A percentile compares a stretch with the other conserved stretches of the same genome.
These are phyloP conservation scores for Yponomeuta plumbellus DNA, from an alignment of 2,888 invertebrate genomes.

Conservation along the genomic window DNA sequence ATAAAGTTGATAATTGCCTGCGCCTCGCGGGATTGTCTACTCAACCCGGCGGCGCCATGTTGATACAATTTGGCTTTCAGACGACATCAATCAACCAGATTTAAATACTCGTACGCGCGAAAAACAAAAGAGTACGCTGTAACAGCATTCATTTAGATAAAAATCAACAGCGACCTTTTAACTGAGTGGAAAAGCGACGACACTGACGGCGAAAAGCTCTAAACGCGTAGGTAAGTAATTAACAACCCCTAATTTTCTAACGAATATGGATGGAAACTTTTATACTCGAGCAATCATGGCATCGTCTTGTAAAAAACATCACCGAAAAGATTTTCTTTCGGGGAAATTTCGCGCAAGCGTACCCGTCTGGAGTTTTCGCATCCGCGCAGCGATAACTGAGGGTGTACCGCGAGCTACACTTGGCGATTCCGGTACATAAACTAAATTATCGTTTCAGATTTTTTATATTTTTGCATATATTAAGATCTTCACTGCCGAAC, in stretches of 20 bases:
- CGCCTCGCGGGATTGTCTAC: background rate
- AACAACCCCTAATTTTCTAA: background rate
- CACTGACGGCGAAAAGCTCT: background rate
- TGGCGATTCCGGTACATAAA: no score
- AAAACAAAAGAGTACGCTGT: background rate
- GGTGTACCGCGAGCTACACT: no score
- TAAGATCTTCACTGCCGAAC: no score
- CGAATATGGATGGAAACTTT: background rate
- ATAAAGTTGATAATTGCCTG: slow-evolving; percentile 8
- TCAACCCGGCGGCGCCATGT: background rate
- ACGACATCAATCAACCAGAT: background rate
- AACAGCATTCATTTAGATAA: background rate
- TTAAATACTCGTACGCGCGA: background rate
- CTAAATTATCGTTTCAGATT: no score
- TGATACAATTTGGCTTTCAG: background rate
- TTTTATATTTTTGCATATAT: no score
- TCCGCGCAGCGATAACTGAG: background rate
- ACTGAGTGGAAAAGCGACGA: background rate
- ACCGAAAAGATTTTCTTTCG: background rate
- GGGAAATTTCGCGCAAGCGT: background rate
- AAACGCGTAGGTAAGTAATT: background rate
- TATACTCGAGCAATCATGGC: background rate
- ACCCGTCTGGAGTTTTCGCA: background rate
- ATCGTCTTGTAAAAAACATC: background rate
- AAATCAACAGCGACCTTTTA: background rate